Base-by-base conservation (phyloP, 2,888 invertebrate genomes). In the Sussaba pulchella region DNA sequence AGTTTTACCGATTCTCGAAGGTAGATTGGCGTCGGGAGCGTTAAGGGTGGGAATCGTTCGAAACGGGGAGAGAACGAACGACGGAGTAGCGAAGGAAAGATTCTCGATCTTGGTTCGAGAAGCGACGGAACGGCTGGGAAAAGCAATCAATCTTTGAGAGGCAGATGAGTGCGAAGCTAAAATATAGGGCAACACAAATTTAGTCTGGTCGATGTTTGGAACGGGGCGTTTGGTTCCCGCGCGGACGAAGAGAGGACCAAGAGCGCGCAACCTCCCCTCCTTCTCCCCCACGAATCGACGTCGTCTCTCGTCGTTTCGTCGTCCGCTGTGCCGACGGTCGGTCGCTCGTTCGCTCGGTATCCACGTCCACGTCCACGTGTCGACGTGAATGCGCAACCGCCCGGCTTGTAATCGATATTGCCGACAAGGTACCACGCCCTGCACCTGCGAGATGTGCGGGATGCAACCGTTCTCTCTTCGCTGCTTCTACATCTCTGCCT, bases 371-470 rank as follows among this genome's bases (percentile, higher is more conserved):
- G 88, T 89, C 90, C 90, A 91, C 91, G 91, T 91, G 91, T 90
- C 90, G 90, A 89, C 89, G 90, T 88, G 90, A 91, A 90, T 91
- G 91, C 91, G 91, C 91, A 91, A 91, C 91, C 91, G 91, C 91
- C 88, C 89, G 88, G 88, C 87, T 89, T 90, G 91, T 90, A 91
- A 91, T 91, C 91, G 90, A 91, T 91, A 91, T 91, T 91, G 91
- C 90, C 90, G 91, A 89, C 91, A 90, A 91, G 91, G 91, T 90
- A 91, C 91, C 91, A 91, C 91, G 91, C 91, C 91, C 91, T 91
- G 89, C 90, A 91, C 90, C 91, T 90, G 91, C 89, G 88, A 90
- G 90, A 90, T 90, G 90, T 89, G 86, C 86, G 88, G 90, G 89
- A 89, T 89, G 88, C 87, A 89, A 85, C 86, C 24, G 39, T 41